These are phyloP conservation scores for Brotula barbata DNA, from an alignment of 2,797 vertebrate species.

Conservation along the genomic window DNA sequence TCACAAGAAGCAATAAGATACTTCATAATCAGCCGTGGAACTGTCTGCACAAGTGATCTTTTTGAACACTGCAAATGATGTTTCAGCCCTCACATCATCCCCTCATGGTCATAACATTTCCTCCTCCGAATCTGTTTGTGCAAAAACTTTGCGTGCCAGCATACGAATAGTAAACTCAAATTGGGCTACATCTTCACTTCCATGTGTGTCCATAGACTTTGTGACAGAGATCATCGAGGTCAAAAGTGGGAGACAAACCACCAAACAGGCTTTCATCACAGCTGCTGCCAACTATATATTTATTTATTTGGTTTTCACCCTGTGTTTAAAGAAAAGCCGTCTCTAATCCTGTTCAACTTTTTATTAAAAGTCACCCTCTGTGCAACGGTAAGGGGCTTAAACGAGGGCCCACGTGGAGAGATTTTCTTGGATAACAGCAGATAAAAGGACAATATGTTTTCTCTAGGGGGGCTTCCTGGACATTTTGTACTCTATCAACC, in stretches of 20 bases:
- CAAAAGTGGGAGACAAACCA: constrained; percentile 11
- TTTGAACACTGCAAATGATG: too few species aligned
- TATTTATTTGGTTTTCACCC: constrained; percentile 40
- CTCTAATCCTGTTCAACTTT: constrained; percentile 63
- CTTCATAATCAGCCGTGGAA: too few species aligned
- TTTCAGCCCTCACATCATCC: too few species aligned
- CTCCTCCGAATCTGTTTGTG: too few species aligned
- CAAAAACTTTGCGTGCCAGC: too few species aligned
- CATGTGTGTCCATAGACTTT: too few species aligned
- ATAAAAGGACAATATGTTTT: constrained; percentile 55
- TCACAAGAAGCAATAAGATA: too few species aligned
- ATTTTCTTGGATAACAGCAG: constrained; percentile 47
- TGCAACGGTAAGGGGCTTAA: constrained; percentile 40
- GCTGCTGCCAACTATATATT: constrained; percentile 33
- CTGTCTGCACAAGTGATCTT: too few species aligned
- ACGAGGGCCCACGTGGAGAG: constrained; percentile 37
- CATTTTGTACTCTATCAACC: constrained; percentile 32
- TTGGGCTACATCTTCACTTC: too few species aligned
- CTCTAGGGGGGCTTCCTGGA: constrained; percentile 49
- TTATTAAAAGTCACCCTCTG: constrained; percentile 68
- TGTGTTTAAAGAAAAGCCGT: constrained; percentile 37
- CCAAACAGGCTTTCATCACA: constrained; percentile 35
- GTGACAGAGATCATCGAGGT: too few species aligned
- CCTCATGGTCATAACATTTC: too few species aligned
- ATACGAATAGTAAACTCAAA: too few species aligned